Evolutionary conservation across 2,797 vertebrate genomes (phyloP), one percentile per base, ranked within the genome.

Genomic region (Poliocrania exsul): DNA sequence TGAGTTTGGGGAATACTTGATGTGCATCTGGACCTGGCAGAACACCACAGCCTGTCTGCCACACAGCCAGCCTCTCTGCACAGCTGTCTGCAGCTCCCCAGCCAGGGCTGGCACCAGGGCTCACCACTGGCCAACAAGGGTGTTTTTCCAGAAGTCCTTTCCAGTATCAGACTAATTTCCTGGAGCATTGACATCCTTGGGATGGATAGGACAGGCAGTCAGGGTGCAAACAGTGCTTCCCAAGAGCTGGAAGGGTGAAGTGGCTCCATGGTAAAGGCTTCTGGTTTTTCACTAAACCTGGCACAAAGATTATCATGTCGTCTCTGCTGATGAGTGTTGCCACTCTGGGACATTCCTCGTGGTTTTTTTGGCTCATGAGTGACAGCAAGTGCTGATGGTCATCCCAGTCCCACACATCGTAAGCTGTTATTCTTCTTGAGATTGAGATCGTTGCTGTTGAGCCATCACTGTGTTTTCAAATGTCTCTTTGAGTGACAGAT

Each of bases 131-230:
- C 60, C 3, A 0, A 54, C 3, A 0, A 54, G 49, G 28, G 4
- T 20, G 28, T 13, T 78, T 64, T 37, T 69, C 69, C 33, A 26
- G 53, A 17, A 44, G 35, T 31, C 51, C 33, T 26, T 64, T 28
- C 49, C 57, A 40, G 4, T 5, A 31, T 47, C 35, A 31, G 26
- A 4, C 16, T 31, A 3, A 5, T 81, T 44, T 73, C 77, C 33
- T 29, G 4, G 28, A 0, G 0, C 13, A 1, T 14, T 9, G n/a
- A 29, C 18, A 31, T 4, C 37, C n/a, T n/a, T 40, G 1, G 2
- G 26, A 38, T 61, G 78, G 60, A 16, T 6, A 38, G 16, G 54
- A 20, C 3, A 5, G 84, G 74, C 73, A 64, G 31, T 2, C 23
- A 29, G 61, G 37, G 33, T 38, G 53, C 61, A 53, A 62, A 24